Evolutionary conservation across 2,888 invertebrate species (phyloP), one percentile per base, ranked within the genome.

Genomic region (Chrysodeixis includens): DNA sequence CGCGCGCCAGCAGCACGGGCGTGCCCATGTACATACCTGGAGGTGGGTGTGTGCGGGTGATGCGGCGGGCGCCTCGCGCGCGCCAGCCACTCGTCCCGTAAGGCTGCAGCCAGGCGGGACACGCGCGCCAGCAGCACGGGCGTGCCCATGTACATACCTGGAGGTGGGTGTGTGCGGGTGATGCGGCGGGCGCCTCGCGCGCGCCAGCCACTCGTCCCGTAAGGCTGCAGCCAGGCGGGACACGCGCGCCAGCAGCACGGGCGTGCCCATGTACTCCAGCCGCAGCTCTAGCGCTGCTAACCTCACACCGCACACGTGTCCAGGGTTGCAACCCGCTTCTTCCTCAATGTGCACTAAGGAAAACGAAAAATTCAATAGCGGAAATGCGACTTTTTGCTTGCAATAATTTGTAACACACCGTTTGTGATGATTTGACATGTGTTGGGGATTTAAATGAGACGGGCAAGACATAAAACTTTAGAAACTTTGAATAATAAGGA

Each of bases 181-280:
- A 30, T 65, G 78, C 0, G 73, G 63, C 46, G 57, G 61, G 18
- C 70, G 78, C 54, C 30, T 49, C 74, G 67, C 68, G 57, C 73
- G 54, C 0, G 73, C 64, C 79, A 73, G 74, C 99, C 99, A 99
- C 91, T 98, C 98, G 91, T 99, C 99, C 69, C 97, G 95, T 70
- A 99, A 95, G 63, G 97, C 97, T 0, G 98, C 97, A 59, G 97
- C 97, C 76, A 99, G 96, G 14, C 97, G 96, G 78, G 98, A 98
- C 55, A 99, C 98, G 57, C 99, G 96, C 10, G 97, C 97, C 97
- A 99, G 98, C 69, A 99, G 94, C 65, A 98, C 98, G 46, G 98
- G 97, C n/a, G 99, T 98, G 71, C 99, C 99, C 99, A 99, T 99
- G 95, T 99, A 99, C 95, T 99, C 99, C 66, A 99, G 95, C 20